phyloP scores from a whole-genome alignment of 2,113 vertebrate genomes.

The Epinephelus fuscoguttatus region DNA sequence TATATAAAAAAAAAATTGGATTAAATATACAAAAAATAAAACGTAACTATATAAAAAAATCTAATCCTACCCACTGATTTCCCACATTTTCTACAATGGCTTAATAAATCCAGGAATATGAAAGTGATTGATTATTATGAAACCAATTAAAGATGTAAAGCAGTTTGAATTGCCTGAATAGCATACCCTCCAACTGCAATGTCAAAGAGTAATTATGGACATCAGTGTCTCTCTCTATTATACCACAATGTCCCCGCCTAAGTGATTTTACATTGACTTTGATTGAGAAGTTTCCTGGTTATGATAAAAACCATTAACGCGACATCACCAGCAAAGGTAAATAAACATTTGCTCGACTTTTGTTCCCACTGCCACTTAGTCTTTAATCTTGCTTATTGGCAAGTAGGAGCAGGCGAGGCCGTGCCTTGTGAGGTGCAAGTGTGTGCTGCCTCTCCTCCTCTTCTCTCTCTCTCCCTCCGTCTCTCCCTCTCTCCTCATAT shows the following conservation, averaged over 20 bases:
- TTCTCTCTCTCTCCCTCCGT: constrained; percentile 33
- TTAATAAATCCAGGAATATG: not conserved
- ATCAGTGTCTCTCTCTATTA: constrained; percentile 27
- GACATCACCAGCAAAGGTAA: constrained; percentile 39
- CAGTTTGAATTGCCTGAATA: constrained; percentile 19
- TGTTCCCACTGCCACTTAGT: constrained; percentile 70
- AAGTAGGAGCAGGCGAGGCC: constrained; percentile 74
- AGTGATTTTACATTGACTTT: constrained; percentile 38
- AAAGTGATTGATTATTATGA: constrained; percentile 32
- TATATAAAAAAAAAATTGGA: no score
- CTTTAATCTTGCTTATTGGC: constrained; percentile 81
- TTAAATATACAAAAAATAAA: constrained; percentile 2
- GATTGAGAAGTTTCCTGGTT: constrained; percentile 28
- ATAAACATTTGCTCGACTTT: constrained; percentile 67
- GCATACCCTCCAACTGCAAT: constrained; percentile 31
- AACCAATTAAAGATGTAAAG: constrained; percentile 22
- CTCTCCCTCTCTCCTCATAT: constrained; percentile 83
- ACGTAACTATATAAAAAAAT: not conserved
- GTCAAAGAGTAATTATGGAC: constrained; percentile 51
- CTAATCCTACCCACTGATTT: not conserved
- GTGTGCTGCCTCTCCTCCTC: constrained; percentile 66
- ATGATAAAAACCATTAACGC: constrained; percentile 40
- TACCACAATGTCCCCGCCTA: constrained; percentile 37
- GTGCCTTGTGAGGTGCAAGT: constrained; percentile 79
- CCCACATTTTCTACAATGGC: not conserved